phyloP scores from a whole-genome alignment of 2,113 vertebrate genomes.

The Lanius collurio region DNA sequence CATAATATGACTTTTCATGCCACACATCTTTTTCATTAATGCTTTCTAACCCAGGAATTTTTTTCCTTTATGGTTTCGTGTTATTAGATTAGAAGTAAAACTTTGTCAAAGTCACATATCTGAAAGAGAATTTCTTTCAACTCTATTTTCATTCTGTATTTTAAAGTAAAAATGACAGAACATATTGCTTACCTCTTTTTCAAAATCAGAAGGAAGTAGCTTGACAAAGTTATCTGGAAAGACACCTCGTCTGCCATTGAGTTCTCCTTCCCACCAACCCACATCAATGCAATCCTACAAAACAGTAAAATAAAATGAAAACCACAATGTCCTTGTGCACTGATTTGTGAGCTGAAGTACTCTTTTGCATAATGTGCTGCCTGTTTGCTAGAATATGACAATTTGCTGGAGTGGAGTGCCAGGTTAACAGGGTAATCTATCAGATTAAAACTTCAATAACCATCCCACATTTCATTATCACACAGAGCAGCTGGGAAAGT shows the following conservation, averaged over 20 bases:
- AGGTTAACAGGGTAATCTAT: neutral
- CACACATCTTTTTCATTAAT: neutral
- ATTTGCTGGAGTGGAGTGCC: neutral
- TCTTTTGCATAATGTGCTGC: neutral
- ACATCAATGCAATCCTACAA: slow-evolving; percentile 92
- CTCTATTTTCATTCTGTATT: neutral
- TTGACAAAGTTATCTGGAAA: slow-evolving; percentile 99
- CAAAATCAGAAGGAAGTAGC: slow-evolving; percentile 87
- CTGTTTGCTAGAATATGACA: neutral
- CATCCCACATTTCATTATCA: neutral
- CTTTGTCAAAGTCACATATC: neutral
- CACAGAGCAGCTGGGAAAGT: neutral
- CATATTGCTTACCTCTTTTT: slow-evolving; percentile 85
- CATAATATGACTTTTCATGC: neutral
- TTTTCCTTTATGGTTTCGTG: neutral
- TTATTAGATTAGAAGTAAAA: neutral
- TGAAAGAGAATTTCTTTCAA: neutral
- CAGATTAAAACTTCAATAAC: neutral
- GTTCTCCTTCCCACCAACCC: slow-evolving; percentile 97
- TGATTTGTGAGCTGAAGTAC: neutral
- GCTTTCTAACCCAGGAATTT: neutral
- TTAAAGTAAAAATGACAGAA: neutral
- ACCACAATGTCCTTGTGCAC: neutral
- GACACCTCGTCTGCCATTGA: slow-evolving; percentile 88
- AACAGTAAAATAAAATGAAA: slow-evolving; percentile 3